Percentiles rank a stretch among this genome's conserved stretches.
Conservation (phyloP, 2,888 invertebrate species). For the Noctua fimbriata region DNA sequence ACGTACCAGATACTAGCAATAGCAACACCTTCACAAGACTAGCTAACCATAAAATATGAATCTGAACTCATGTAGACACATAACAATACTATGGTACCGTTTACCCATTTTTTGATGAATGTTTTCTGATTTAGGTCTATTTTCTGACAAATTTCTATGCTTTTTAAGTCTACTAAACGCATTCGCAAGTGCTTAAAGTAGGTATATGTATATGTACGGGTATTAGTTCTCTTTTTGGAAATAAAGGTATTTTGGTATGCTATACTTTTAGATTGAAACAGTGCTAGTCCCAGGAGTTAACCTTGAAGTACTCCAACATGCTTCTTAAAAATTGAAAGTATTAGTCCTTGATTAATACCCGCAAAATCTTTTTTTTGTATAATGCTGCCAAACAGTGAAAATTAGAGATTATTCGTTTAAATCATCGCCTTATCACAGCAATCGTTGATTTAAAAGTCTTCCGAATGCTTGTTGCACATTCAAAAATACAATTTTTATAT, state of each 20-base stretch:
- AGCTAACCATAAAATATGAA: not conserved
- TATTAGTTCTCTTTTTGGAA: not conserved
- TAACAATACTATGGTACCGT: not conserved
- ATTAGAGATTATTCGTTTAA: not conserved
- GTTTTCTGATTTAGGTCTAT: not conserved
- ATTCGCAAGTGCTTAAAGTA: not conserved
- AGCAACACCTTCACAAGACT: not conserved
- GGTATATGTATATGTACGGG: not conserved
- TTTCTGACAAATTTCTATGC: not conserved
- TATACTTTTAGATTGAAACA: not conserved
- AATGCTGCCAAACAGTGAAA: not conserved
- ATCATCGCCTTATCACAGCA: not conserved
- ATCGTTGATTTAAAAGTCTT: not conserved
- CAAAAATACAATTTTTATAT: not conserved
- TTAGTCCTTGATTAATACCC: not conserved
- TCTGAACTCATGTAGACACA: no score
- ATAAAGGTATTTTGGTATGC: not conserved
- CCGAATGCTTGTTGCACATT: slow-evolving; percentile 16
- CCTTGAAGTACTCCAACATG: not conserved
- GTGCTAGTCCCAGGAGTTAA: not conserved
- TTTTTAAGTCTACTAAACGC: not conserved
- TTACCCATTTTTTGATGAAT: not conserved
- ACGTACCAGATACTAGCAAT: not conserved
- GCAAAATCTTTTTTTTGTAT: not conserved
- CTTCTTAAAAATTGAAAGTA: not conserved